These are phyloP conservation scores for Peromyscus leucopus DNA, from an alignment of 2,113 vertebrate species.

Conservation along the genomic window DNA sequence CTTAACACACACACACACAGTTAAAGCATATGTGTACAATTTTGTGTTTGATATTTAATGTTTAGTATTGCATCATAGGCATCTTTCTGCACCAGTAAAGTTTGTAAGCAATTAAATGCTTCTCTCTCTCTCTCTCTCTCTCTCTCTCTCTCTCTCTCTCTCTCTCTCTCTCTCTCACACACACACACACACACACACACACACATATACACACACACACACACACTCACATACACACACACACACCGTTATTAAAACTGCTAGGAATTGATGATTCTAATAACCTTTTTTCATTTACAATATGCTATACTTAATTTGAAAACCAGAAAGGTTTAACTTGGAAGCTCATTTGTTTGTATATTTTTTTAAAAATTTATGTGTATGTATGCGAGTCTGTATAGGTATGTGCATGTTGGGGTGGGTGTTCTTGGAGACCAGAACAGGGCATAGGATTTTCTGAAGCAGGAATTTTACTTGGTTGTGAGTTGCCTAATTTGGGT, in stretches of 20 bases:
- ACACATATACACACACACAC: not conserved
- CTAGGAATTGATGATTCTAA: conserved; percentile 12
- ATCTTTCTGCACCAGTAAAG: conserved; percentile 41
- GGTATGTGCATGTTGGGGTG: not conserved
- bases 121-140: too few relatives aligned
- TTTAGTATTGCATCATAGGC: conserved; percentile 28
- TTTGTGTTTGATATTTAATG: conserved; percentile 59
- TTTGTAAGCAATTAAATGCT: conserved; percentile 44
- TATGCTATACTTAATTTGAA: conserved; percentile 49
- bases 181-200: not conserved
- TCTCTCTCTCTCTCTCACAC: too few relatives aligned
- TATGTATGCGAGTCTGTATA: not conserved
- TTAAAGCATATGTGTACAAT: not conserved
- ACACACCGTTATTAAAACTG: conserved; percentile 1
- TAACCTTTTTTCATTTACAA: conserved; percentile 39
- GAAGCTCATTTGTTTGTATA: conserved; percentile 38
- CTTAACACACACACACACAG: not conserved
- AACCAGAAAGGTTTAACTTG: conserved; percentile 63
- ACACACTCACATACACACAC: not conserved
- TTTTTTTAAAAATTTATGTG: not conserved
- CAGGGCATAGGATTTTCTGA: not conserved
- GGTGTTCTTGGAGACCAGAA: not conserved
- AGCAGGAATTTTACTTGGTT: not conserved
- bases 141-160: too few relatives aligned
- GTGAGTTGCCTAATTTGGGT: not conserved